Conservation (phyloP, 1,140 invertebrate species). For the Pomacea maculata region DNA sequence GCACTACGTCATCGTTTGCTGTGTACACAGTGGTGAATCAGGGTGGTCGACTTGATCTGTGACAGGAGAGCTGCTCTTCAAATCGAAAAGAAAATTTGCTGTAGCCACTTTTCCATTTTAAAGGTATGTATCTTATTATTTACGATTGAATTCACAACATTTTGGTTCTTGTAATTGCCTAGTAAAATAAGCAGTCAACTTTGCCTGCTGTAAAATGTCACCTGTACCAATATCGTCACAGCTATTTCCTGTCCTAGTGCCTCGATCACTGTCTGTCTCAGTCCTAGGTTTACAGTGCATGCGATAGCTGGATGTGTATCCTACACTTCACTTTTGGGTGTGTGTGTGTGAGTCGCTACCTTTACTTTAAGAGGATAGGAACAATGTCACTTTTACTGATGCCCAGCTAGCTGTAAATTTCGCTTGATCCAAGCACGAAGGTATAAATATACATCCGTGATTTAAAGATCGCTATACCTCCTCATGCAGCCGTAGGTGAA, state of each 20-base stretch:
- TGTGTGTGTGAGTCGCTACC: too few relatives aligned
- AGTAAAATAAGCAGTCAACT: too few relatives aligned
- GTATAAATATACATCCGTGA: too few relatives aligned
- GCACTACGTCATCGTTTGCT: neutral
- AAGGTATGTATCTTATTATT: constrained; percentile 1
- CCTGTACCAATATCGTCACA: neutral
- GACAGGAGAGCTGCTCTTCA: neutral
- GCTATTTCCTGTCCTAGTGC: neutral
- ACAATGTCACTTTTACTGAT: too few relatives aligned
- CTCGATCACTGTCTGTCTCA: neutral
- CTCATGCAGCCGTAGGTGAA: too few relatives aligned
- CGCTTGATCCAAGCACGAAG: too few relatives aligned
- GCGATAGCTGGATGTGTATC: too few relatives aligned
- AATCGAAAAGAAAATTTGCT: neutral
- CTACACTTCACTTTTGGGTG: too few relatives aligned
- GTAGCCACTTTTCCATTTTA: neutral
- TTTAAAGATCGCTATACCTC: too few relatives aligned
- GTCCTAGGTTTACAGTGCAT: too few relatives aligned
- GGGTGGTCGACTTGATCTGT: neutral
- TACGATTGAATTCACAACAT: neutral
- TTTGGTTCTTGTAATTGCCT: neutral
- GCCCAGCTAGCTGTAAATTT: too few relatives aligned
- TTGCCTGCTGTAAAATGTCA: neutral
- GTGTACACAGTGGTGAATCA: constrained; percentile 1
- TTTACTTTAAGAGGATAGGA: too few relatives aligned